phyloP scores from a whole-genome alignment of 2,888 invertebrate species.

The Acronicta leporina region DNA sequence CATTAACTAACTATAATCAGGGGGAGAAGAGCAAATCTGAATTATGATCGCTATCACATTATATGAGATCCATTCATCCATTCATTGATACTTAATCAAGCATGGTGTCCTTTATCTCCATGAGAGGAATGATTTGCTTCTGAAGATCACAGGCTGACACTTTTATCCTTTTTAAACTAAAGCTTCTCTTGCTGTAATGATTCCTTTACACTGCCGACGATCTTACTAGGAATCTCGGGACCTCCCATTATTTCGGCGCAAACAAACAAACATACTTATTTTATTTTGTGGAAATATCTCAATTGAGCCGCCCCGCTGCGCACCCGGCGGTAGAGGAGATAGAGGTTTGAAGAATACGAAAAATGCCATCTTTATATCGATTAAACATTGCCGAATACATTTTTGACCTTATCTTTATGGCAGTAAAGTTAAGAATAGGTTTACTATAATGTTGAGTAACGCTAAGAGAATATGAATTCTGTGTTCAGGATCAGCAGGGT shows the following conservation, averaged over 20 bases:
- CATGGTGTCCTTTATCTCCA: neutral
- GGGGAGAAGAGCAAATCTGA: no score
- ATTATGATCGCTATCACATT: no score
- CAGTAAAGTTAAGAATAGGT: slow-evolving; percentile 10
- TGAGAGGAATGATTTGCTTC: no score
- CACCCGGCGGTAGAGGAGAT: slow-evolving; percentile 71
- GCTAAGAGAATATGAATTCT: slow-evolving; percentile 16
- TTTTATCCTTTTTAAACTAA: slow-evolving; percentile 6
- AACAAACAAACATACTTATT: slow-evolving; percentile 72
- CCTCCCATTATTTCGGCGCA: slow-evolving; percentile 76
- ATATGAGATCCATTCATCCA: no score
- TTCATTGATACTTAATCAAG: no score
- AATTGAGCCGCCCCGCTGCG: slow-evolving; percentile 73
- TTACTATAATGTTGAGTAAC: neutral
- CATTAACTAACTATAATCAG: no score
- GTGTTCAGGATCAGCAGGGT: neutral
- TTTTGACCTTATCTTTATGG: neutral
- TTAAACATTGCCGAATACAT: slow-evolving; percentile 14
- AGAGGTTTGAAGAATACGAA: slow-evolving; percentile 54
- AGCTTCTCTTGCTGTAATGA: slow-evolving; percentile 14
- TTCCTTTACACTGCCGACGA: slow-evolving; percentile 39
- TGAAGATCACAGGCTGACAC: neutral
- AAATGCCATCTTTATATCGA: slow-evolving; percentile 53
- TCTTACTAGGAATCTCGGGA: slow-evolving; percentile 71
- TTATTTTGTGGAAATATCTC: slow-evolving; percentile 75